These are phyloP conservation scores for Florisuga fusca DNA, from an alignment of 2,797 vertebrate species.

Conservation along the genomic window DNA sequence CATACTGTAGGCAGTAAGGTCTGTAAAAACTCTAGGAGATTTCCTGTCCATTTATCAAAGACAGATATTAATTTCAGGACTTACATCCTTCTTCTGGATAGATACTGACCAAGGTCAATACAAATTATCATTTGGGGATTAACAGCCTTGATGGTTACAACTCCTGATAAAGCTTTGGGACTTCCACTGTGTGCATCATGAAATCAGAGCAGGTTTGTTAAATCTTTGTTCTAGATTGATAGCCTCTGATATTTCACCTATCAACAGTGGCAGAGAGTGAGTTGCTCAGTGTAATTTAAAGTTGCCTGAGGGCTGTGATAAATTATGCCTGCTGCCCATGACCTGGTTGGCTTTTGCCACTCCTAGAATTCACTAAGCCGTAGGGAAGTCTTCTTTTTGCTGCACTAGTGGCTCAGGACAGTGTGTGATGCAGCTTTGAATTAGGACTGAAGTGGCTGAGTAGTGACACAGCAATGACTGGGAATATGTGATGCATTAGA, in stretches of 20 bases:
- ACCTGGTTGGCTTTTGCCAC: neutral
- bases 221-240: neutral
- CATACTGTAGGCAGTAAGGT: neutral
- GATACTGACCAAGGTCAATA: rapidly evolving
- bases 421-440: neutral
- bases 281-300: neutral
- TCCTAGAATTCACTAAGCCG: neutral
- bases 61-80: neutral
- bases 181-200: neutral
- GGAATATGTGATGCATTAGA: neutral
- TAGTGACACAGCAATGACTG: neutral
- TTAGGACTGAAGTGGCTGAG: neutral
- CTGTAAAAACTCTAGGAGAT: neutral
- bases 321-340: neutral
- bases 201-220: neutral
- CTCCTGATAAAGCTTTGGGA: neutral
- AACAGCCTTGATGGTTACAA: neutral
- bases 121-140: neutral
- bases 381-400: neutral
- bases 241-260: neutral
- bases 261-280: neutral
- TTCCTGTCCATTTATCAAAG: neutral
- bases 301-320: neutral
- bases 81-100: neutral
- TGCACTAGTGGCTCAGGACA: neutral